Evolutionary conservation across 2,888 invertebrate species (phyloP), one percentile per base, ranked within the genome.

Genomic region (Selenia dentaria): DNA sequence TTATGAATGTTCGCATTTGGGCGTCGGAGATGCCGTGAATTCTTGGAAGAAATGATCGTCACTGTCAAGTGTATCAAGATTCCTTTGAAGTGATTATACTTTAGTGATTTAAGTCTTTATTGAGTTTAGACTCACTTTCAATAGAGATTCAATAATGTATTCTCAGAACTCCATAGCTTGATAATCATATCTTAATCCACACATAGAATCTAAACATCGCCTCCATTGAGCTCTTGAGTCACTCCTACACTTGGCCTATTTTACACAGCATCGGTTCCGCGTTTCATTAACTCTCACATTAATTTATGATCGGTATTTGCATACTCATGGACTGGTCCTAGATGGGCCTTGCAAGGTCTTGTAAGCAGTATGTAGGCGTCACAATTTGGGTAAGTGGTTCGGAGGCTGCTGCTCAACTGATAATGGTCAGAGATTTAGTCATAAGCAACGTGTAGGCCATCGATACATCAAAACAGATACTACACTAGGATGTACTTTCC

Each of bases 211-310:
- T 24, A 22, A 27, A 41, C 42, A 26, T 35, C 38, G 24, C 20
- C 43, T 48, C 36, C 25, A 35, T 40, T 40, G 33, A 35, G 26
- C 12, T 32, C 11, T n/a, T 25, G 43, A 34, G 43, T 52, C 43
- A 49, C 57, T 58, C 74, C 73, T 67, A 71, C 76, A 64, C 64
- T 55, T 45, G 47, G 48, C 62, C 65, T 52, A 59, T 57, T 74
- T 67, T 58, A 59, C 68, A 69, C 68, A 36, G 33, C 32, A 43
- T 49, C 55, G 51, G 73, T 82, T 81, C 82, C 83, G 80, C 67
- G 62, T 81, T 74, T 74, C 68, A 78, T 80, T 78, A 79, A 54
- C 74, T 73, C 66, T 70, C 70, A 67, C 67, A 75, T 74, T 75
- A 69, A 78, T 74, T 74, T 79, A 78, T 72, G 70, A 67, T 53